phyloP scores from a whole-genome alignment of 2,797 vertebrate genomes.

The Sebastes cheni region DNA sequence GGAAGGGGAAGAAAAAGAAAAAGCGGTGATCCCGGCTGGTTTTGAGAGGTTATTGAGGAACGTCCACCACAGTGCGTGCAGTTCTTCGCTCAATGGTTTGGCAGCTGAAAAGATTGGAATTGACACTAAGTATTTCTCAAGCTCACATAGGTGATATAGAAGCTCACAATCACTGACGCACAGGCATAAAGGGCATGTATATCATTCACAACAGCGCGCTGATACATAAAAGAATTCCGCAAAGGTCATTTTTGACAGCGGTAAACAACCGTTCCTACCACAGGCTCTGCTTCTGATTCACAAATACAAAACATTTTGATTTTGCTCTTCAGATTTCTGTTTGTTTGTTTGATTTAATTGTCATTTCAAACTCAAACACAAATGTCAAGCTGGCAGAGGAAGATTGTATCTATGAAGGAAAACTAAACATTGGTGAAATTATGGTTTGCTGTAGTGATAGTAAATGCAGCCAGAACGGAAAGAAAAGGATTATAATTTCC shows the following conservation, averaged over 20 bases:
- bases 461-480: slow-evolving; percentile 62
- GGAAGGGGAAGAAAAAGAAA: slow-evolving; percentile 42
- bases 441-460: slow-evolving; percentile 59
- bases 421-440: slow-evolving; percentile 74
- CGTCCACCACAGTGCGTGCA: slow-evolving; percentile 55
- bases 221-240: slow-evolving; percentile 32
- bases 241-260: slow-evolving; percentile 64
- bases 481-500: slow-evolving; percentile 58
- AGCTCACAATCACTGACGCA: slow-evolving; percentile 6
- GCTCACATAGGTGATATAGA: slow-evolving; percentile 56
- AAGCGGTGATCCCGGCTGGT: slow-evolving; percentile 36
- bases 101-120: slow-evolving; percentile 61
- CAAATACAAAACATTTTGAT: slow-evolving; percentile 74
- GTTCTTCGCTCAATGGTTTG: slow-evolving; percentile 61
- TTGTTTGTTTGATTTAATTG: slow-evolving; percentile 77
- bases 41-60: slow-evolving; percentile 60
- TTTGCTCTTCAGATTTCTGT: slow-evolving; percentile 63
- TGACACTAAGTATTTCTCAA: slow-evolving; percentile 67
- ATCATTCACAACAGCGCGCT: neutral
- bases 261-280: slow-evolving; percentile 52
- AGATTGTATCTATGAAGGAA: slow-evolving; percentile 65
- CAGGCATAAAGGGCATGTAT: slow-evolving; percentile 14
- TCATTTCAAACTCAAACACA: slow-evolving; percentile 55
- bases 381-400: slow-evolving; percentile 64
- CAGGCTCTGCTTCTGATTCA: slow-evolving; percentile 74